Percentiles rank a stretch among this genome's conserved stretches.
Conservation (phyloP, 2,797 vertebrate genomes). For the Tenualosa ilisha region DNA sequence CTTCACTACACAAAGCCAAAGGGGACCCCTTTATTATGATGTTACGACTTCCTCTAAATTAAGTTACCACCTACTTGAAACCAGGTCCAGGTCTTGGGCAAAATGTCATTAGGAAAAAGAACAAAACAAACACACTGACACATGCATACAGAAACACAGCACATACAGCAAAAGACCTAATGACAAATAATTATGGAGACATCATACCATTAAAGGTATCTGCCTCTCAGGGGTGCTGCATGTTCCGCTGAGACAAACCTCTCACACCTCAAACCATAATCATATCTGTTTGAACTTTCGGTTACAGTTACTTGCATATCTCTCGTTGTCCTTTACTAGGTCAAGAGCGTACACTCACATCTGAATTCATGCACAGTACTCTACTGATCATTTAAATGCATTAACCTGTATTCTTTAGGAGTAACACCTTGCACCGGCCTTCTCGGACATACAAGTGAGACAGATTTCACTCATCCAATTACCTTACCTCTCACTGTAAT, state of each 20-base stretch:
- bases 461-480: constrained; percentile 39
- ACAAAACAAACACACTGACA: no score
- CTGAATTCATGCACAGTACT: background rate
- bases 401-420: background rate
- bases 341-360: background rate
- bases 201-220: background rate
- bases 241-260: background rate
- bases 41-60: no score
- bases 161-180: background rate
- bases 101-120: no score
- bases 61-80: no score
- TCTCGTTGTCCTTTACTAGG: background rate
- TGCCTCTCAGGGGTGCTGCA: background rate
- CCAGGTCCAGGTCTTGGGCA: no score
- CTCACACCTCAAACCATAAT: background rate
- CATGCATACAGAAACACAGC: background rate
- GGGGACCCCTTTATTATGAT: no score
- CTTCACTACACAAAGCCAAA: no score
- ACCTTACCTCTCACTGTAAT: constrained; percentile 33
- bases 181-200: no score
- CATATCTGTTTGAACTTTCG: background rate
- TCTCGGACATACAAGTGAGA: constrained; percentile 17
- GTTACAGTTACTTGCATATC: background rate
- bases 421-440: background rate
- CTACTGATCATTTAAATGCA: constrained; percentile 27